Evolutionary conservation across 2,888 invertebrate species (phyloP).

Genomic region (Chaetoderma sp.): DNA sequence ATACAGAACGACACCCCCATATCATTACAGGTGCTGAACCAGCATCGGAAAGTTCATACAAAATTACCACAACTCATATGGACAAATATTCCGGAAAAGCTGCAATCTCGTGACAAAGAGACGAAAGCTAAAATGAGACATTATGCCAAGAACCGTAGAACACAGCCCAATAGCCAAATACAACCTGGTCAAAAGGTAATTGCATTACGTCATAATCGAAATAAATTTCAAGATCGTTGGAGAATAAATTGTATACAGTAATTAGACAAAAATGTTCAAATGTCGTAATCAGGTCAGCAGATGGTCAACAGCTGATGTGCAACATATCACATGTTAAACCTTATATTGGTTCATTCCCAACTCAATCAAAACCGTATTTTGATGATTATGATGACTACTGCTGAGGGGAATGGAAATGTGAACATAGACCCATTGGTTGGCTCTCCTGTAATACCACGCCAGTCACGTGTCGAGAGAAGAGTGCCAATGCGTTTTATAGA

Average conservation of each 20-base stretch:
- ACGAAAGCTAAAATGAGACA: background rate
- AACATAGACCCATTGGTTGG: too few species aligned
- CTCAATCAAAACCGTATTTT: too few species aligned
- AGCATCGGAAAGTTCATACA: constrained; percentile 26
- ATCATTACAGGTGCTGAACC: constrained; percentile 31
- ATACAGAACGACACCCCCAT: constrained; percentile 36
- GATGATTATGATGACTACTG: too few species aligned
- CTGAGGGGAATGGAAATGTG: too few species aligned
- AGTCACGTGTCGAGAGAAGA: too few species aligned
- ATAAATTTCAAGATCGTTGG: constrained; percentile 22
- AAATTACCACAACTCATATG: constrained; percentile 28
- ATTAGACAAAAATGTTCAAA: background rate
- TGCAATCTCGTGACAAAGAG: constrained; percentile 24
- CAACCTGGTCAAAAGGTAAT: constrained; percentile 23
- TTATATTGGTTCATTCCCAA: too few species aligned
- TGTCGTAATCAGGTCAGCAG: background rate
- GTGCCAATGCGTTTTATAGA: too few species aligned
- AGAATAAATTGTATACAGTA: constrained; percentile 6
- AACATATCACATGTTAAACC: constrained; percentile 1
- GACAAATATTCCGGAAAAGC: background rate
- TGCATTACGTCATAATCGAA: constrained; percentile 9
- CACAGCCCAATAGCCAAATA: constrained; percentile 6
- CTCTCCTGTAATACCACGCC: too few species aligned
- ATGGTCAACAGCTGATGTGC: background rate
- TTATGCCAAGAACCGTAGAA: constrained; percentile 6